Conservation (phyloP, 2,797 vertebrate genomes). For the Lutjanus campechanus region DNA sequence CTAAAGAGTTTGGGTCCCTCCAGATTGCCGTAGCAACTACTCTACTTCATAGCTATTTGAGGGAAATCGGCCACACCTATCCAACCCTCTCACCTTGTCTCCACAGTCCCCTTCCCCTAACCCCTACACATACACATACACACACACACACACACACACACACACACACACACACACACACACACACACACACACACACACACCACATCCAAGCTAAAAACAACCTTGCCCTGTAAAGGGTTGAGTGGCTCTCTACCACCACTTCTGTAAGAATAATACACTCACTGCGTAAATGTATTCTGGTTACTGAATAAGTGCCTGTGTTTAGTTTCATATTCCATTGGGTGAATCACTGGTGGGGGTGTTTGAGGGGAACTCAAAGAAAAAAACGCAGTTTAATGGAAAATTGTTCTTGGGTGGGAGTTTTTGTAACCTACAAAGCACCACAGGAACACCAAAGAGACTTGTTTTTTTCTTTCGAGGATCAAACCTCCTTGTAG, state of each 20-base stretch:
- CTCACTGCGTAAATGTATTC: constrained; percentile 78
- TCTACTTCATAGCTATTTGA: constrained; percentile 76
- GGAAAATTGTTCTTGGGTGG: constrained; percentile 17
- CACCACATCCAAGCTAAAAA: constrained; percentile 61
- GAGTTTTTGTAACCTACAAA: constrained; percentile 22
- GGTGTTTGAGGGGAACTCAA: constrained; percentile 60
- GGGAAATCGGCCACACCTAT: constrained; percentile 73
- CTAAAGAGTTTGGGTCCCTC: constrained; percentile 72
- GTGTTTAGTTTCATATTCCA: constrained; percentile 80
- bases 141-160: constrained; percentile 23
- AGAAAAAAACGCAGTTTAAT: constrained; percentile 52
- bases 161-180: constrained; percentile 32
- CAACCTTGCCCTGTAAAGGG: constrained; percentile 78
- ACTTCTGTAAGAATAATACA: constrained; percentile 86
- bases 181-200: constrained; percentile 35
- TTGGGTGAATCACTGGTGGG: constrained; percentile 69
- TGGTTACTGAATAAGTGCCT: constrained; percentile 79
- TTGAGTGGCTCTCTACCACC: constrained; percentile 82
- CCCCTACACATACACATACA: constrained; percentile 2
- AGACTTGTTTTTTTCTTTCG: background rate
- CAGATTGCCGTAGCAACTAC: constrained; percentile 79
- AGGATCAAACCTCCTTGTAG: background rate
- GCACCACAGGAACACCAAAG: constrained; percentile 5
- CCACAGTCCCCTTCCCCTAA: constrained; percentile 31
- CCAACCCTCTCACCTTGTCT: constrained; percentile 50